phyloP scores from a whole-genome alignment of 2,888 invertebrate genomes.

The Taenaris catops region DNA sequence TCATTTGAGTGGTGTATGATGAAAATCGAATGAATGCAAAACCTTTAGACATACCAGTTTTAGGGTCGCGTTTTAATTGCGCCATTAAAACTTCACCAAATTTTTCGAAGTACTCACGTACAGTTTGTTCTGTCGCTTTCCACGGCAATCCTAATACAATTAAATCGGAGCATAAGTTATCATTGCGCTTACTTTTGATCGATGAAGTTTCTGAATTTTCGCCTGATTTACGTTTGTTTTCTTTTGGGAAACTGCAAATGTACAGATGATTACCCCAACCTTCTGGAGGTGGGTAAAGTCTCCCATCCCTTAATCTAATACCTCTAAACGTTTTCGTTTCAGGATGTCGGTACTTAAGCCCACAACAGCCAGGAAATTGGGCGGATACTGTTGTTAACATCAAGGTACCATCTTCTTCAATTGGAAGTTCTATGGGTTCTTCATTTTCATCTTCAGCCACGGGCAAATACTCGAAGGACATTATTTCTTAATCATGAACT shows the following conservation, averaged over 20 bases:
- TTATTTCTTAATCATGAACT: slow-evolving; percentile 76
- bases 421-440: slow-evolving; percentile 97
- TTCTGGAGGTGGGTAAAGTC: slow-evolving; percentile 92
- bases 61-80: slow-evolving; percentile 95
- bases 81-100: slow-evolving; percentile 99
- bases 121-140: slow-evolving; percentile 98
- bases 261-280: slow-evolving; percentile 92
- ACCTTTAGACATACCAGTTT: slow-evolving; percentile 97
- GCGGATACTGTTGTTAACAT: slow-evolving; percentile 96
- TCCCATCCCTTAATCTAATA: slow-evolving; percentile 93
- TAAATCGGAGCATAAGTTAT: slow-evolving; percentile 96
- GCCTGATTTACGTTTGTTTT: slow-evolving; percentile 96
- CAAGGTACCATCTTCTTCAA: slow-evolving; percentile 96
- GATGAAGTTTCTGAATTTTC: slow-evolving; percentile 92
- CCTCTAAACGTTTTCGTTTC: slow-evolving; percentile 95
- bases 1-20: slow-evolving; percentile 96
- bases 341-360: slow-evolving; percentile 97
- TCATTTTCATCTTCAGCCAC: slow-evolving; percentile 98
- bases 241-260: slow-evolving; percentile 92
- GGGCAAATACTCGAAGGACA: slow-evolving; percentile 87
- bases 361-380: slow-evolving; percentile 97
- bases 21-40: slow-evolving; percentile 99
- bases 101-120: slow-evolving; percentile 97
- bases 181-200: slow-evolving; percentile 96
- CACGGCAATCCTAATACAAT: slow-evolving; percentile 99